These are phyloP conservation scores for Orbicella faveolata DNA, from an alignment of 64 coral and sea anemone species.

Conservation along the genomic window DNA sequence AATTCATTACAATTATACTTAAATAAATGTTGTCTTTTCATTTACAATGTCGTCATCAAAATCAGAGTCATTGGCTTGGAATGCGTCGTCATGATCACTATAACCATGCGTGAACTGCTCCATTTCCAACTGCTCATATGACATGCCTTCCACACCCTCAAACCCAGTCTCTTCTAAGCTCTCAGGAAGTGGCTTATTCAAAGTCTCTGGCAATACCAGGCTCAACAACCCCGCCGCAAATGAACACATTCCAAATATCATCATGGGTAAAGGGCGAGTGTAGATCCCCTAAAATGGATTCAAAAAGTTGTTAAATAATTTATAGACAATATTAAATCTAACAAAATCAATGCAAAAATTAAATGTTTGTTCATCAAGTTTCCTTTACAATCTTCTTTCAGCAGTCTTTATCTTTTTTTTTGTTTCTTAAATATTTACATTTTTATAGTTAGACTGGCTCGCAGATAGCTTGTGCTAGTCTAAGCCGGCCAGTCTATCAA, in stretches of 20 bases:
- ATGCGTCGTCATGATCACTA: slow-evolving; percentile 64
- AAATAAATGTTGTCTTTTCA: slow-evolving; percentile 93
- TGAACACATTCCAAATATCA: slow-evolving; percentile 94
- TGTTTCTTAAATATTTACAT: no score
- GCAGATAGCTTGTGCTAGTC: no score
- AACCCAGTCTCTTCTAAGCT: slow-evolving; percentile 85
- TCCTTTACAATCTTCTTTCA: not conserved
- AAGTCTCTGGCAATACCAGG: slow-evolving; percentile 79
- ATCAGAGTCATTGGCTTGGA: slow-evolving; percentile 84
- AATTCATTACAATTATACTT: not conserved
- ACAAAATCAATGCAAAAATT: not conserved
- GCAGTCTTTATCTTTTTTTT: not conserved
- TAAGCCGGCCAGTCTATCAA: no score
- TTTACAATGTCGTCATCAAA: slow-evolving; percentile 83
- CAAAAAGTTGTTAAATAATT: not conserved
- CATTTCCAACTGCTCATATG: slow-evolving; percentile 78
- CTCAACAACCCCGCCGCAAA: slow-evolving; percentile 77
- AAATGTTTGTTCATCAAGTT: not conserved
- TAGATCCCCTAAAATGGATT: slow-evolving; percentile 70
- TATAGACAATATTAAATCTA: not conserved
- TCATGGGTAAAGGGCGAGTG: slow-evolving; percentile 87
- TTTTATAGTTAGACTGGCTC: no score
- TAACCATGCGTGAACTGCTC: slow-evolving; percentile 52
- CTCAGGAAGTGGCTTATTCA: slow-evolving; percentile 92
- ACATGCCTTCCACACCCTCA: slow-evolving; percentile 21